These are phyloP conservation scores for Bos indicus DNA, from an alignment of 2,113 vertebrate species.

Conservation along the genomic window DNA sequence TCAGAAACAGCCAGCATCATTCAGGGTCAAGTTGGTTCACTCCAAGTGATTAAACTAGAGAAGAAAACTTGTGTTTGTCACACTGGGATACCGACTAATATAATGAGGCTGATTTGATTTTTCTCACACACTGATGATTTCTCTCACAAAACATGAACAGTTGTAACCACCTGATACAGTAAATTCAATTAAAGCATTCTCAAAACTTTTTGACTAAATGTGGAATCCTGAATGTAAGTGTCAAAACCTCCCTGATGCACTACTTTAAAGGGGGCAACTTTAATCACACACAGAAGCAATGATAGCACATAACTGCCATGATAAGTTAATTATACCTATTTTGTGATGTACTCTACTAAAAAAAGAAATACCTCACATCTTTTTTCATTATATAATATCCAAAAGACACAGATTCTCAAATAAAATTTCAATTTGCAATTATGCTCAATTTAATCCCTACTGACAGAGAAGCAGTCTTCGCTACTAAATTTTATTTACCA, in stretches of 20 bases:
- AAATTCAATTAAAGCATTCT: background rate
- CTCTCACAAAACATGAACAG: background rate
- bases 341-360: background rate
- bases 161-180: background rate
- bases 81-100: background rate
- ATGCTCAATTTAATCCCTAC: background rate
- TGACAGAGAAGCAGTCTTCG: background rate
- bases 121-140: background rate
- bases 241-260: background rate
- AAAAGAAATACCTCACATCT: background rate
- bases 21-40: background rate
- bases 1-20: background rate
- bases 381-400: slow-evolving; percentile 1
- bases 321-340: background rate
- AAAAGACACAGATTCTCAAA: background rate
- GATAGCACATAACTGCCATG: background rate
- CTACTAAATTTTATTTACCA: background rate
- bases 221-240: background rate
- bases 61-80: background rate
- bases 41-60: background rate
- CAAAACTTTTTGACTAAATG: background rate
- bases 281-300: background rate
- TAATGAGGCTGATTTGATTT: slow-evolving; percentile 25
- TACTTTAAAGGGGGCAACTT: background rate
- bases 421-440: slow-evolving; percentile 34